Percentiles rank a stretch among this genome's conserved stretches.
phyloP scores from a whole-genome alignment of 1,140 invertebrate genomes.

The Drosophila yakuba region DNA sequence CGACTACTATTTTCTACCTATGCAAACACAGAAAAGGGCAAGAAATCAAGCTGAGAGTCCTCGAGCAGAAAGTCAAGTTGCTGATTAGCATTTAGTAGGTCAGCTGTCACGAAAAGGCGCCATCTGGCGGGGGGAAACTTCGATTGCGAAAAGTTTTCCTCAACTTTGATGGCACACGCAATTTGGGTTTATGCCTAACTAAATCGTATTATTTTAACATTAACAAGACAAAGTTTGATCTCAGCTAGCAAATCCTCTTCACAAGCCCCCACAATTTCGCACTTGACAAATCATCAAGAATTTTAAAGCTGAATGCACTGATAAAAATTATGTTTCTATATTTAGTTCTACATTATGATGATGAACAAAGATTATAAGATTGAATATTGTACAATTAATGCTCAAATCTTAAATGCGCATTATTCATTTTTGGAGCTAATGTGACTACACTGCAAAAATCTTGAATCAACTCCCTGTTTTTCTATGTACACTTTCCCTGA shows the following conservation, averaged over 20 bases:
- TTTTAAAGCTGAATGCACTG: slow-evolving; percentile 29
- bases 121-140: slow-evolving; percentile 15
- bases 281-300: slow-evolving; percentile 60
- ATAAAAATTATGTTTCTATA: neutral
- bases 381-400: neutral
- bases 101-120: slow-evolving; percentile 52
- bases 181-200: slow-evolving; percentile 56
- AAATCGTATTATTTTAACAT: slow-evolving; percentile 78
- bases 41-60: slow-evolving; percentile 27
- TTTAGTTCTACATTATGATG: too few relatives aligned
- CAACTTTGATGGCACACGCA: slow-evolving; percentile 40
- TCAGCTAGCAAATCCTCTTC: slow-evolving; percentile 25
- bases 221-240: slow-evolving; percentile 61
- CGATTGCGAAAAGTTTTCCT: slow-evolving; percentile 30
- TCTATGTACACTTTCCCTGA: slow-evolving; percentile 65
- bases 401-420: too few relatives aligned
- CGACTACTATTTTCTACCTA: slow-evolving; percentile 44
- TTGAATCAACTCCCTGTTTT: neutral
- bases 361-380: neutral
- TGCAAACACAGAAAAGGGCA: slow-evolving; percentile 24
- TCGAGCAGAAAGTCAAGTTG: slow-evolving; percentile 60
- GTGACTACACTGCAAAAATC: neutral
- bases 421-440: too few relatives aligned
- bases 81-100: slow-evolving; percentile 82
- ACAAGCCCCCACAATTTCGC: neutral